These are phyloP conservation scores for Tetheella fluctuosa DNA, from an alignment of 2,888 invertebrate genomes.

Conservation along the genomic window DNA sequence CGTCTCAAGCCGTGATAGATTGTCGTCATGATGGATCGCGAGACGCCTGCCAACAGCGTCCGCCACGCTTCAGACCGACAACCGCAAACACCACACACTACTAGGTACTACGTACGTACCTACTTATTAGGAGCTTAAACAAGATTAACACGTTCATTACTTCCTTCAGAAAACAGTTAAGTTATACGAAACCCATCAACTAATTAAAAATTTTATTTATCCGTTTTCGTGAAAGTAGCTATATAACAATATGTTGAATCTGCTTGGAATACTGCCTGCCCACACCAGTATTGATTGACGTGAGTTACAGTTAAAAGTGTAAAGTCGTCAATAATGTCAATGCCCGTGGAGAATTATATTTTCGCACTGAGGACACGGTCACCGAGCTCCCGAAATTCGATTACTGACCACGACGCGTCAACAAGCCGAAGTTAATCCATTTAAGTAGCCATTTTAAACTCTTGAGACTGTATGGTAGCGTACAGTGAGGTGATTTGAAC, in stretches of 20 bases:
- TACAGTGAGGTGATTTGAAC: constrained; percentile 51
- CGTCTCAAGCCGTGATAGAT: constrained; percentile 57
- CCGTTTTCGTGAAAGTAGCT: background rate
- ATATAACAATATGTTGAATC: background rate
- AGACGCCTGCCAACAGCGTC: constrained; percentile 46
- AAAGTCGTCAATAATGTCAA: constrained; percentile 41
- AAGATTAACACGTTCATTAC: background rate
- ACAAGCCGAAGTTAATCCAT: constrained; percentile 80
- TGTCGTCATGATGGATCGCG: constrained; percentile 68
- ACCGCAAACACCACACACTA: constrained; percentile 58
- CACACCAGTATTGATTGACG: background rate
- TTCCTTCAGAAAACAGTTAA: background rate
- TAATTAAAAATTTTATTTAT: background rate
- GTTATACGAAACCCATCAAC: background rate
- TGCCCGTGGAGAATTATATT: constrained; percentile 66
- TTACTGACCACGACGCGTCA: constrained; percentile 76
- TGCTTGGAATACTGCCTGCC: background rate
- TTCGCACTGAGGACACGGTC: constrained; percentile 54
- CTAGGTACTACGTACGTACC: background rate
- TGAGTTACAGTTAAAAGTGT: constrained; percentile 21
- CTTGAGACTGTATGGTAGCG: constrained; percentile 43
- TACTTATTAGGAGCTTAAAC: background rate
- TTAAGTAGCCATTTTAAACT: constrained; percentile 60
- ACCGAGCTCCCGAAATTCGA: constrained; percentile 69
- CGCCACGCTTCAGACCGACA: constrained; percentile 33